Evolutionary conservation across 2,113 vertebrate species (phyloP).

Genomic region (Probosciger aterrimus): DNA sequence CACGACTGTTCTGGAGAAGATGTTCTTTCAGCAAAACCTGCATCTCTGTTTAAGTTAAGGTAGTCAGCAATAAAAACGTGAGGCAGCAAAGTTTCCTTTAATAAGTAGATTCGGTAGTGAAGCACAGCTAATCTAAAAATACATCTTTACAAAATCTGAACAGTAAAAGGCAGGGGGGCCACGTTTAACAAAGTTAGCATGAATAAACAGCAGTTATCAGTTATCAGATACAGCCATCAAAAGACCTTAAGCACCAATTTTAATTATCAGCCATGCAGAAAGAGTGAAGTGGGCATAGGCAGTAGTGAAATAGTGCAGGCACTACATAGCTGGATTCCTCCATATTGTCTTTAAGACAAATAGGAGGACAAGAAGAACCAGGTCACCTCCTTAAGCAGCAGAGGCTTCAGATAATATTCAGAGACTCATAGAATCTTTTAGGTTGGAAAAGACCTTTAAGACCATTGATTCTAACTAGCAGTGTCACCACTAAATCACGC

Average conservation of each 20-base stretch:
- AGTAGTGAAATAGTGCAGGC: rapidly evolving
- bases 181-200: neutral
- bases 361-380: neutral
- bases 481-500: neutral
- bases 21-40: neutral
- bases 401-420: neutral
- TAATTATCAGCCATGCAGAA: neutral
- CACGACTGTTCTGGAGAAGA: neutral
- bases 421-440: neutral
- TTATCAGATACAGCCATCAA: neutral
- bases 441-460: neutral
- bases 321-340: neutral
- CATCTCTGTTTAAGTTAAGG: neutral
- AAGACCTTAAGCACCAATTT: neutral
- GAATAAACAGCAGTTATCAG: neutral
- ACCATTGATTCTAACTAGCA: too few species aligned
- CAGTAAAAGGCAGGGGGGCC: neutral
- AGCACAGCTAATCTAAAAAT: neutral
- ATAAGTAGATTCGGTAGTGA: neutral
- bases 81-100: neutral
- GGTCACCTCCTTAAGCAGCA: neutral
- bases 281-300: neutral
- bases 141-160: neutral
- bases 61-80: neutral
- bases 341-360: neutral